These are phyloP conservation scores for Mus pahari DNA, from an alignment of 2,113 vertebrate genomes.

Conservation along the genomic window DNA sequence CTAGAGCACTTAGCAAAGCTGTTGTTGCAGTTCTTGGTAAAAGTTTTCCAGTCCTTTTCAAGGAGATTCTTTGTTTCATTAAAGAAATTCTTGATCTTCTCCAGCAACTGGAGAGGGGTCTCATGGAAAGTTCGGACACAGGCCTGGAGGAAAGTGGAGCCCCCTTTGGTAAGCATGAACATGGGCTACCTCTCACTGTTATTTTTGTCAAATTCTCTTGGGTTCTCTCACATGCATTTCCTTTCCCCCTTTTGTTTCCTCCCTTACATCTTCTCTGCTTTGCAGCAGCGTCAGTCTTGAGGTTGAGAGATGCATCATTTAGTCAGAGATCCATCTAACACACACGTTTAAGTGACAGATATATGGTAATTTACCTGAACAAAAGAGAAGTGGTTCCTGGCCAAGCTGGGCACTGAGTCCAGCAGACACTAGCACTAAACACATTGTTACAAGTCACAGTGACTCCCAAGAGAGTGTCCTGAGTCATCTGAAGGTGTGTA, in stretches of 20 bases:
- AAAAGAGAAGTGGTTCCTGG: not conserved
- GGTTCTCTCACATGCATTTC: constrained; percentile 4
- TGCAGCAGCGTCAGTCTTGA: not conserved
- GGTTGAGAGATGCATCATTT: not conserved
- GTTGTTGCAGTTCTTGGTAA: constrained; percentile 84
- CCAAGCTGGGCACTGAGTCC: not conserved
- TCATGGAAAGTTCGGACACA: constrained; percentile 82
- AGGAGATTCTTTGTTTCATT: constrained; percentile 82
- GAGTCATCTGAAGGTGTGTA: not conserved
- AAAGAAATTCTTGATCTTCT: constrained; percentile 87
- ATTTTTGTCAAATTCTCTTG: not conserved
- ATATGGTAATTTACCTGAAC: not conserved
- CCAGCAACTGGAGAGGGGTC: constrained; percentile 84
- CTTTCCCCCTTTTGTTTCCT: not conserved
- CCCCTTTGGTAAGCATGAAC: not conserved
- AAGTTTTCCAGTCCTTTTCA: constrained; percentile 71
- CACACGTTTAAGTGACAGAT: not conserved
- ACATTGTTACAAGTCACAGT: not conserved
- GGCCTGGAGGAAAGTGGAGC: constrained; percentile 61
- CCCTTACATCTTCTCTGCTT: not conserved
- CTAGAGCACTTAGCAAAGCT: constrained; percentile 80
- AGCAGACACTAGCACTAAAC: not conserved
- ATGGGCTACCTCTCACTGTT: not conserved
- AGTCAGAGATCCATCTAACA: not conserved
- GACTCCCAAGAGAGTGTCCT: not conserved